These are phyloP conservation scores for Ailurus styani DNA, from an alignment of 2,113 vertebrate species.

Conservation along the genomic window DNA sequence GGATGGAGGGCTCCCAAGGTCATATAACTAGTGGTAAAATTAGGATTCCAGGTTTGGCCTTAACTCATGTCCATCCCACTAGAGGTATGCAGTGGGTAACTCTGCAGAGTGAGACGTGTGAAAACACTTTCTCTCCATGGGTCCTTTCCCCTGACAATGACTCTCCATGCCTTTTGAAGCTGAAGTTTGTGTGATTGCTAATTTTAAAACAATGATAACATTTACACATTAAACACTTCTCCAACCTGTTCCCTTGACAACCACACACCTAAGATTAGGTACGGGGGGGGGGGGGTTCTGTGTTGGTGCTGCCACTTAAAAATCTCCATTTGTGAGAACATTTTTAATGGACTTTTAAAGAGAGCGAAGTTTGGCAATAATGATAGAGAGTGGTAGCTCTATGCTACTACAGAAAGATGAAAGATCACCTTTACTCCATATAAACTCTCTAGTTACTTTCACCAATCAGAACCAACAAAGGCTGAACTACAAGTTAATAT, in stretches of 20 bases:
- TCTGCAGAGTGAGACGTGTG: background rate
- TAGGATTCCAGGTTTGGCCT: background rate
- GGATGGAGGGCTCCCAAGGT: background rate
- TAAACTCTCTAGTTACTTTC: background rate
- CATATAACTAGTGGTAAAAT: background rate
- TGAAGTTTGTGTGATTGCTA: constrained; percentile 23
- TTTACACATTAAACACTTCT: constrained; percentile 52
- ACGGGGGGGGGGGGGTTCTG: background rate
- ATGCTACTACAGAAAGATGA: background rate
- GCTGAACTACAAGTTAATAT: background rate
- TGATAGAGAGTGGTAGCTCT: background rate
- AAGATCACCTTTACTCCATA: constrained; percentile 15
- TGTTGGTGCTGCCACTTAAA: background rate
- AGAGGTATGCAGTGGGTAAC: background rate
- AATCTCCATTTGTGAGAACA: background rate
- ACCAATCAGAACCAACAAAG: background rate
- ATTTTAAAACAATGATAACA: constrained; percentile 53
- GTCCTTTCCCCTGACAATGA: background rate
- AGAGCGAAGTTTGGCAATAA: background rate
- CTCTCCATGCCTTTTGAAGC: background rate
- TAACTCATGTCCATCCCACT: background rate
- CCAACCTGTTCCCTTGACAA: constrained; percentile 37
- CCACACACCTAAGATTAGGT: constrained; percentile 39
- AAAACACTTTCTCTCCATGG: background rate
- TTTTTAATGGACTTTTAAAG: constrained; percentile 40